Conservation (phyloP, 1,140 invertebrate genomes). For the Drosophila teissieri region DNA sequence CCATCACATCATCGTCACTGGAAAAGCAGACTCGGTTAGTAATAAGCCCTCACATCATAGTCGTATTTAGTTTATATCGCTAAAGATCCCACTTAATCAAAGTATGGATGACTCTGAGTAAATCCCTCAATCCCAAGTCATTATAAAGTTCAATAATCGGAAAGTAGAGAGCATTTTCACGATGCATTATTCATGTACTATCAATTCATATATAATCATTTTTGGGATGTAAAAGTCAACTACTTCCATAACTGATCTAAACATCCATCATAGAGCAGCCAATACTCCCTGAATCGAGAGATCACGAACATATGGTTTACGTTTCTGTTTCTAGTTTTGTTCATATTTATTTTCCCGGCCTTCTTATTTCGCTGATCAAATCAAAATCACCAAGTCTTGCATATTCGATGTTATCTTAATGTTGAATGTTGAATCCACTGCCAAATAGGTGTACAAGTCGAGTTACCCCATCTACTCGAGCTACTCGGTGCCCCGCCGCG, state of each 20-base stretch:
- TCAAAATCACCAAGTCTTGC: background rate
- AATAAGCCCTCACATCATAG: slow-evolving; percentile 27
- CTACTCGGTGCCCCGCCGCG: slow-evolving; percentile 86
- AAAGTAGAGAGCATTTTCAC: too few species aligned
- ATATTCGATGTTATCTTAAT: slow-evolving; percentile 38
- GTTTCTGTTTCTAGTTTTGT: slow-evolving; percentile 19
- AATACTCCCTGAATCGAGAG: slow-evolving; percentile 11
- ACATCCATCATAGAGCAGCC: background rate
- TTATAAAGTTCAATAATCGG: too few species aligned
- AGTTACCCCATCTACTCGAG: slow-evolving; percentile 83
- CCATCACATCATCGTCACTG: slow-evolving; percentile 59
- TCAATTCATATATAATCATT: too few species aligned
- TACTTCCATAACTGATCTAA: background rate
- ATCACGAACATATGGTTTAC: slow-evolving; percentile 2
- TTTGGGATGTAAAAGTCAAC: background rate
- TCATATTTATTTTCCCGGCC: slow-evolving; percentile 11
- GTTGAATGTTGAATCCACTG: slow-evolving; percentile 39
- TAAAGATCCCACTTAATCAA: background rate
- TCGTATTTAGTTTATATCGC: slow-evolving; percentile 1
- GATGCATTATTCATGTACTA: background rate
- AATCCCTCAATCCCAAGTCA: too few species aligned
- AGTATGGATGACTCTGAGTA: background rate
- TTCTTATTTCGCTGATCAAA: slow-evolving; percentile 9
- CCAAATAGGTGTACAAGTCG: slow-evolving; percentile 80
- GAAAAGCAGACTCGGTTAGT: slow-evolving; percentile 60